Evolutionary conservation across 2,113 vertebrate species (phyloP), one percentile per base, ranked within the genome.

Genomic region (Saccopteryx bilineata): DNA sequence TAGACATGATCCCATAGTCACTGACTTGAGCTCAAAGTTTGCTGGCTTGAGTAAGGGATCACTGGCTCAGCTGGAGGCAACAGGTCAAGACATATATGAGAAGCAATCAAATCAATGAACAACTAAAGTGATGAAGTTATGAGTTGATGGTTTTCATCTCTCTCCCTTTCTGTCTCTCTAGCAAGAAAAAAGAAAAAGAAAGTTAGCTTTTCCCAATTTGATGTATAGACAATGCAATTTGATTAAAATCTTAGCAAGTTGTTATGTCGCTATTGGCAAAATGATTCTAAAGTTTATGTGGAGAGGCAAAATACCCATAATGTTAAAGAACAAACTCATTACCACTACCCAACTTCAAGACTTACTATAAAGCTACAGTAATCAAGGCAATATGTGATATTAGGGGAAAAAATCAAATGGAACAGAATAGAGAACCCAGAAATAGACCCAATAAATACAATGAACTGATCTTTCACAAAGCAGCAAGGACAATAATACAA

Each of bases 281-380:
- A 7, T 85, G 74, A 72, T 82, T 76, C 4, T 91, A 60, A 89
- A 95, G 17, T 60, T 63, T 90, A 6, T 72, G 39, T 69, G 31
- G 8, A 33, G 17, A 78, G 31, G 31, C 19, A 33, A 90, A 87
- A 87, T 79, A 75, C 5, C n/a, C 39, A 71, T 21, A 85, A 80
- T 65, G 78, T 48, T 96, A 26, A 50, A 80, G 52, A 93, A 66
- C 33, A 90, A 75, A 71, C 17, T 86, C 54, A 52, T 17, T 81
- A 4, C 48, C 17, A 72, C 26, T 50, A 31, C 1, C 14, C 6
- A 66, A 21, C 24, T 78, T 82, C 13, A 74, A 79, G 63, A 87
- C 33, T 92, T 96, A 86, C 15, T 65, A 15, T 86, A 56, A 96
- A 93, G 11, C 12, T 48, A 76, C 5, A 24, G 5, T 50, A 83